A percentile compares a stretch with the other conserved stretches of the same genome.
Conservation (phyloP, 92 coral and sea anemone species). For the Scolanthus callimorphus region DNA sequence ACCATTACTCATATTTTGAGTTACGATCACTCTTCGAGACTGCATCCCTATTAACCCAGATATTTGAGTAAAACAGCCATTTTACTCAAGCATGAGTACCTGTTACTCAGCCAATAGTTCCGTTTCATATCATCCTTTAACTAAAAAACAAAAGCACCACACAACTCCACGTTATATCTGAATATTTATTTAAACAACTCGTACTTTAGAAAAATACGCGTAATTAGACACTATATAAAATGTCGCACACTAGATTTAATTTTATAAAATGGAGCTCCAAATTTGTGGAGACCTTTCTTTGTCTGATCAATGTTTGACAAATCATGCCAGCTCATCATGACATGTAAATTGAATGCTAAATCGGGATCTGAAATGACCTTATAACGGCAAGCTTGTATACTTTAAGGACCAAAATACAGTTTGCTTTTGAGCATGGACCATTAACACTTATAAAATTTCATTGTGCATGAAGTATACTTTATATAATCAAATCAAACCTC, state of each 20-base stretch:
- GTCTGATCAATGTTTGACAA: too few relatives aligned
- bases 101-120: neutral
- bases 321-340: too few relatives aligned
- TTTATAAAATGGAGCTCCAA: too few relatives aligned
- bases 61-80: conserved; percentile 1
- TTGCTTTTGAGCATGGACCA: neutral
- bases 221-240: too few relatives aligned
- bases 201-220: too few relatives aligned
- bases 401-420: neutral
- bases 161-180: neutral
- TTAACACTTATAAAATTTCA: too few relatives aligned
- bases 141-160: neutral
- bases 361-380: too few relatives aligned
- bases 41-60: conserved; percentile 16
- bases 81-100: conserved; percentile 1
- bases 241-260: too few relatives aligned
- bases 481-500: too few relatives aligned
- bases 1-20: conserved; percentile 13
- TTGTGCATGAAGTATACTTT: neutral
- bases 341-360: too few relatives aligned
- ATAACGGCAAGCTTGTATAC: too few relatives aligned
- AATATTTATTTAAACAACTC: too few relatives aligned
- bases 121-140: neutral
- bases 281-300: neutral
- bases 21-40: conserved; percentile 8